phyloP scores from a whole-genome alignment of 2,888 invertebrate genomes.

The Apeira syringaria region DNA sequence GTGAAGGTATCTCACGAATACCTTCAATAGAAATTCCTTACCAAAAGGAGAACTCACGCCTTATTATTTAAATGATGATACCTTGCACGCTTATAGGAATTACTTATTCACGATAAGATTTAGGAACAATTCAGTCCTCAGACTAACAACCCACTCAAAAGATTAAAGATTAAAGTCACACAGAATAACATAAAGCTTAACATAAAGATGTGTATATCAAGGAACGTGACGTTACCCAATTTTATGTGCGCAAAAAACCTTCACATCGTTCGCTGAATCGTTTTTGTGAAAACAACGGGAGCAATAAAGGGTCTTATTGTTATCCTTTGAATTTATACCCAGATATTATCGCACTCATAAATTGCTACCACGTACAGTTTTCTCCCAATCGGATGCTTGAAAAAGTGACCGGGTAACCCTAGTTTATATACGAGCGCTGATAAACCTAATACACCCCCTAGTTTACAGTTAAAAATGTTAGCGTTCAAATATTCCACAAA shows the following conservation, averaged over 20 bases:
- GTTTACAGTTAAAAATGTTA: constrained; percentile 22
- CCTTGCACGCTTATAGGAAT: constrained; percentile 20
- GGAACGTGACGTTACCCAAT: constrained; percentile 67
- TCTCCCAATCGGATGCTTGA: constrained; percentile 62
- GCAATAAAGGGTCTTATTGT: constrained; percentile 81
- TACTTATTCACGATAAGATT: constrained; percentile 19
- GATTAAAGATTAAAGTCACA: constrained; percentile 26
- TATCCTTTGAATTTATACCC: constrained; percentile 82
- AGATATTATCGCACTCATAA: constrained; percentile 79
- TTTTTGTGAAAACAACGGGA: constrained; percentile 78
- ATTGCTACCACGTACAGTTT: constrained; percentile 71
- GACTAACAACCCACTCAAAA: constrained; percentile 23
- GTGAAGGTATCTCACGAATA: constrained; percentile 34
- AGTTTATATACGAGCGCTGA: constrained; percentile 47
- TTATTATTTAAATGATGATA: constrained; percentile 28
- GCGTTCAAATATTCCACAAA: constrained; percentile 31
- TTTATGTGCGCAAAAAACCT: constrained; percentile 69
- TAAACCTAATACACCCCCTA: constrained; percentile 46
- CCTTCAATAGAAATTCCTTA: constrained; percentile 36
- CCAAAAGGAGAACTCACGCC: constrained; percentile 10
- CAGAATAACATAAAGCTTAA: constrained; percentile 51
- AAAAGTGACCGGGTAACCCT: constrained; percentile 64
- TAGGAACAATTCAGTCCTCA: constrained; percentile 15
- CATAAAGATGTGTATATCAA: constrained; percentile 66
- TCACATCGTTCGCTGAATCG: constrained; percentile 67